These are phyloP conservation scores for Nudaria mundana DNA, from an alignment of 2,888 invertebrate species.

Conservation along the genomic window DNA sequence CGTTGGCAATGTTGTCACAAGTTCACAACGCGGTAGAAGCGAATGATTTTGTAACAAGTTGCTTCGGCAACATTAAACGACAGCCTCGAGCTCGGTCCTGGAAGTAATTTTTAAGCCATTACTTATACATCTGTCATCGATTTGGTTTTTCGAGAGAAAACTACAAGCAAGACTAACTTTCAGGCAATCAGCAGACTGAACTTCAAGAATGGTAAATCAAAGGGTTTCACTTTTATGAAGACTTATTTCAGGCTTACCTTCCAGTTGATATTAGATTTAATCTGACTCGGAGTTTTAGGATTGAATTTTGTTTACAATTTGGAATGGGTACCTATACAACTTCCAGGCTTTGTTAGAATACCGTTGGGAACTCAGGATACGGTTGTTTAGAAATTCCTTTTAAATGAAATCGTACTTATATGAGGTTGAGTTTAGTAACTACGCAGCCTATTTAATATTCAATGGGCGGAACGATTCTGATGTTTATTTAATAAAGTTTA, in stretches of 20 bases:
- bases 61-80: slow-evolving; percentile 34
- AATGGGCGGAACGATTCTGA: slow-evolving; percentile 49
- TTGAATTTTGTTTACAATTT: slow-evolving; percentile 82
- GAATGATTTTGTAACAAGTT: too few relatives aligned
- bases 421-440: slow-evolving; percentile 67
- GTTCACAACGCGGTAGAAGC: too few relatives aligned
- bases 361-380: slow-evolving; percentile 73
- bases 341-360: slow-evolving; percentile 79
- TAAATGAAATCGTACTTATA: slow-evolving; percentile 74
- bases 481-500: slow-evolving; percentile 64
- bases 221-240: slow-evolving; percentile 81
- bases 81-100: slow-evolving; percentile 46
- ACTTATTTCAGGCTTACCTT: slow-evolving; percentile 81
- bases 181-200: slow-evolving; percentile 76
- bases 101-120: slow-evolving; percentile 74
- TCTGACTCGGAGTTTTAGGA: slow-evolving; percentile 79
- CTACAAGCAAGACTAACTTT: slow-evolving; percentile 72
- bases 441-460: slow-evolving; percentile 56
- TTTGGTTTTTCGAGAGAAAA: slow-evolving; percentile 70
- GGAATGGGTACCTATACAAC: slow-evolving; percentile 78
- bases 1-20: too few relatives aligned
- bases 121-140: slow-evolving; percentile 75
- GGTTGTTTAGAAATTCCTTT: slow-evolving; percentile 77
- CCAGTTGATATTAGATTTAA: slow-evolving; percentile 81
- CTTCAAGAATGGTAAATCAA: slow-evolving; percentile 78